Conservation (phyloP, 2,113 vertebrate genomes). For the Setophaga kirtlandii region DNA sequence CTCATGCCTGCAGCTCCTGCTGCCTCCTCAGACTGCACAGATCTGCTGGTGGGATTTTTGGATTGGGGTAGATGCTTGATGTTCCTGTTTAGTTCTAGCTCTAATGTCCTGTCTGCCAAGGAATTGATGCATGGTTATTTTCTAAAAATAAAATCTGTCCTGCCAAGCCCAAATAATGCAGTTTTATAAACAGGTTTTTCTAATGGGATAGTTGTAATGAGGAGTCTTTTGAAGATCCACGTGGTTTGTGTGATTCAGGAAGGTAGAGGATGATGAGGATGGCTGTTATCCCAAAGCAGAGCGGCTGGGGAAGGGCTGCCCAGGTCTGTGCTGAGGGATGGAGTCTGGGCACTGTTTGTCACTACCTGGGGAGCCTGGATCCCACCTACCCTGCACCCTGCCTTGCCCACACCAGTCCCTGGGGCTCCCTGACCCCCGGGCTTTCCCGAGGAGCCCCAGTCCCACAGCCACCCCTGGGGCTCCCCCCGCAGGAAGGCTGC, state of each 20-base stretch:
- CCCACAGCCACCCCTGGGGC: fast-evolving
- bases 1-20: fast-evolving
- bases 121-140: neutral
- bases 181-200: neutral
- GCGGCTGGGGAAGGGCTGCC: neutral
- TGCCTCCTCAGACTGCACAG: fast-evolving
- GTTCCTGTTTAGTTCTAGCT: neutral
- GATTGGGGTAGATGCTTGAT: neutral
- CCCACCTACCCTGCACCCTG: neutral
- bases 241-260: neutral
- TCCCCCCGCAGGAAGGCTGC: fast-evolving
- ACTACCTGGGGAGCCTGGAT: fast-evolving
- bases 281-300: neutral
- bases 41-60: neutral
- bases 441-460: neutral
- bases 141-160: neutral
- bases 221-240: neutral
- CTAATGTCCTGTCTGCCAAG: neutral
- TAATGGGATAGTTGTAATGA: neutral
- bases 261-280: fast-evolving
- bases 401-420: fast-evolving
- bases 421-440: fast-evolving
- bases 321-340: neutral
- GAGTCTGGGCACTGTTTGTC: neutral
- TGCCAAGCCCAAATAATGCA: neutral